phyloP scores from a whole-genome alignment of 2,888 invertebrate genomes.

The Habroteleia sp. region DNA sequence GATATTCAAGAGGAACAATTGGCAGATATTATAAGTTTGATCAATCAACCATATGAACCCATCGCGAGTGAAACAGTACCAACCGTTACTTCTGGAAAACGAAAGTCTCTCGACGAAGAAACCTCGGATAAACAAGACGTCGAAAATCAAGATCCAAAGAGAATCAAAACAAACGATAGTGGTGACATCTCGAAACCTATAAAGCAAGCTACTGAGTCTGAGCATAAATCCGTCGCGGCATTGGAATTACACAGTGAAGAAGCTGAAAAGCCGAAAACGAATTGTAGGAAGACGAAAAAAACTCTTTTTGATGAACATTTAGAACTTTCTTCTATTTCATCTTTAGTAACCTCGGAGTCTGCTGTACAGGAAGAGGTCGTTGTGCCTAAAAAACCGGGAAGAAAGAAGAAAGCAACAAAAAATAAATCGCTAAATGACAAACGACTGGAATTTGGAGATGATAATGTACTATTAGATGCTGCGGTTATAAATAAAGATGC shows the following conservation, averaged over 20 bases:
- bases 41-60: conserved; percentile 62
- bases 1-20: conserved; percentile 68
- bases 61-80: conserved; percentile 27
- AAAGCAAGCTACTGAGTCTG: not conserved
- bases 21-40: conserved; percentile 73
- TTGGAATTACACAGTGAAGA: conserved; percentile 44
- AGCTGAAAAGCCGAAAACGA: not conserved
- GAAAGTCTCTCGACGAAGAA: conserved; percentile 67
- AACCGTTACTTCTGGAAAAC: conserved; percentile 61
- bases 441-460: too few relatives aligned
- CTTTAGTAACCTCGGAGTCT: not conserved
- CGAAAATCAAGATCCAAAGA: conserved; percentile 22
- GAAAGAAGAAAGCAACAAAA: conserved; percentile 24
- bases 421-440: not conserved
- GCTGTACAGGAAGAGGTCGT: not conserved
- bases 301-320: conserved; percentile 73
- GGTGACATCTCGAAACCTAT: not conserved
- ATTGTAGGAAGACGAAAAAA: conserved; percentile 61
- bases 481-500: too few relatives aligned
- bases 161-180: conserved; percentile 16
- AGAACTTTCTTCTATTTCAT: conserved; percentile 57
- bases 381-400: conserved; percentile 6
- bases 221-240: too few relatives aligned
- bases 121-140: conserved; percentile 5
- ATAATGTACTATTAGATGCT: too few relatives aligned